These are phyloP conservation scores for Meloidogyne floridensis DNA, from an alignment of 1,140 invertebrate genomes.

Conservation along the genomic window DNA sequence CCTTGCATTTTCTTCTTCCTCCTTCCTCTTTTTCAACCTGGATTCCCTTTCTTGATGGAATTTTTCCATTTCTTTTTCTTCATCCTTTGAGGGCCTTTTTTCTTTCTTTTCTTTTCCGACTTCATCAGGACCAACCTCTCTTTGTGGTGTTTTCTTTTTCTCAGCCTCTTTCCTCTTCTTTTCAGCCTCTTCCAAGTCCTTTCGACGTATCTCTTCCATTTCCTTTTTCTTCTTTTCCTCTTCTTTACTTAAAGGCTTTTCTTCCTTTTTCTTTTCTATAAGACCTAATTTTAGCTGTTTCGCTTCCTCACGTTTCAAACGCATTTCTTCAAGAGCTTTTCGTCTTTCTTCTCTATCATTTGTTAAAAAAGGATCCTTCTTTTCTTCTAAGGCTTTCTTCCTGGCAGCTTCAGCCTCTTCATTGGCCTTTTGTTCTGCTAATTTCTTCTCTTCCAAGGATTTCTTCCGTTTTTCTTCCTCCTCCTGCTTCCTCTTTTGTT, in stretches of 20 bases:
- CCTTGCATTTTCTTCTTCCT: slow-evolving; percentile 28
- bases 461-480: slow-evolving; percentile 24
- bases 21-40: slow-evolving; percentile 23
- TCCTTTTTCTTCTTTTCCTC: slow-evolving; percentile 25
- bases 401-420: slow-evolving; percentile 28
- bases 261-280: slow-evolving; percentile 21
- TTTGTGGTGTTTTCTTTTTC: neutral
- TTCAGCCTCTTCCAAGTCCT: slow-evolving; percentile 30
- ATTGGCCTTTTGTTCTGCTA: slow-evolving; percentile 16
- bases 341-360: neutral
- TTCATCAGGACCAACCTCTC: too few relatives aligned
- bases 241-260: slow-evolving; percentile 19
- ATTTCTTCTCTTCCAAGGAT: slow-evolving; percentile 20
- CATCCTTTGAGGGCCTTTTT: neutral
- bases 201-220: slow-evolving; percentile 19
- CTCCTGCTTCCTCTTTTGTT: slow-evolving; percentile 15
- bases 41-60: neutral
- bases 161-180: slow-evolving; percentile 27
- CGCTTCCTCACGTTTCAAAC: neutral
- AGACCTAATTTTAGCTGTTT: slow-evolving; percentile 19
- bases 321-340: neutral
- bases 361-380: neutral
- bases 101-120: slow-evolving; percentile 8
- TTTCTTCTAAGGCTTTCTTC: slow-evolving; percentile 10
- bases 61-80: slow-evolving; percentile 8